Percentiles rank a stretch among this genome's conserved stretches.
Evolutionary conservation across 1,140 invertebrate species (phyloP).

Genomic region (Zophobas morio): DNA sequence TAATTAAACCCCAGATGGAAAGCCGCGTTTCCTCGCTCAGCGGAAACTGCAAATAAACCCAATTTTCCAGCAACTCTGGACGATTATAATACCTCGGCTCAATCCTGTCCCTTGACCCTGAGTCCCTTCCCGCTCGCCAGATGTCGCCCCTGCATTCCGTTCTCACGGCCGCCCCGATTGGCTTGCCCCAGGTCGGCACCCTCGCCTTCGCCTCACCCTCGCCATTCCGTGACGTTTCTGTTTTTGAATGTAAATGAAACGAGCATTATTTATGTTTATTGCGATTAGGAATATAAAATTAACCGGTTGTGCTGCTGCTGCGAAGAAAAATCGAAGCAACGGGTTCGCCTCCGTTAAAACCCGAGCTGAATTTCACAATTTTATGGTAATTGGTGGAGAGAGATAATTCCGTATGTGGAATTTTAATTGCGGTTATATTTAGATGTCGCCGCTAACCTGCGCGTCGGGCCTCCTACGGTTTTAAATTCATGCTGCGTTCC

Average conservation of each 20-base stretch:
- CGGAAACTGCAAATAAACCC: too few species aligned
- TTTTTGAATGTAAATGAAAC: slow-evolving; percentile 36
- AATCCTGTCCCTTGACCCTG: too few species aligned
- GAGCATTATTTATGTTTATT: slow-evolving; percentile 33
- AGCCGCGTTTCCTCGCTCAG: too few species aligned
- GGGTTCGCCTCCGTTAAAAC: slow-evolving; percentile 3
- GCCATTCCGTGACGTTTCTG: background rate
- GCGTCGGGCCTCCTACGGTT: slow-evolving; percentile 1
- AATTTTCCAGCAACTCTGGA: too few species aligned
- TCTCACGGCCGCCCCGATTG: too few species aligned
- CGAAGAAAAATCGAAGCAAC: slow-evolving; percentile 24
- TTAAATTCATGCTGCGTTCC: background rate
- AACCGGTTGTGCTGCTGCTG: slow-evolving; percentile 7
- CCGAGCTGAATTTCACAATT: slow-evolving; percentile 31
- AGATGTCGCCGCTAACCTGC: slow-evolving; percentile 25
- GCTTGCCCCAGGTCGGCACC: too few species aligned
- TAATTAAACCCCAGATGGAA: too few species aligned
- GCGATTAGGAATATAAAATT: slow-evolving; percentile 39
- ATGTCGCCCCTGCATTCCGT: too few species aligned
- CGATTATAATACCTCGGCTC: too few species aligned
- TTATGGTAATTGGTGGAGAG: slow-evolving; percentile 41
- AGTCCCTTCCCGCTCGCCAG: too few species aligned
- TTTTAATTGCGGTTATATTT: slow-evolving; percentile 43
- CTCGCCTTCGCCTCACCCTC: too few species aligned
- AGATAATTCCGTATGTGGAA: slow-evolving; percentile 40